Evolutionary conservation across 1,140 invertebrate genomes (phyloP), one percentile per base, ranked within the genome.

Genomic region (Lucilia cuprina): DNA sequence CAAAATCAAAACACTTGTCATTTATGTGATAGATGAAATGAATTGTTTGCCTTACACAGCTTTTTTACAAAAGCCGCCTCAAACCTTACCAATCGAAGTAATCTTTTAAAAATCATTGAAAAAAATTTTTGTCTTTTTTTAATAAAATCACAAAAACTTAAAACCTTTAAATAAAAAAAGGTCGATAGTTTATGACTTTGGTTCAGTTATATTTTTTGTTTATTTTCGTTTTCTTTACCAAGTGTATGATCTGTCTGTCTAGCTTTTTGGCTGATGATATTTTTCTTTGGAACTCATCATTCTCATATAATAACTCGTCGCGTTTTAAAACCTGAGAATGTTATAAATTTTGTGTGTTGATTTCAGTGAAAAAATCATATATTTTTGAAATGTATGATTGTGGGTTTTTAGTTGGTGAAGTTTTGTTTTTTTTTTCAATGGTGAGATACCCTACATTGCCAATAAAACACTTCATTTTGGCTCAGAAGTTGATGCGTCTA

Each of bases 211-310:
- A 49, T 50, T 80, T 80, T 80, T 49, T 80, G 21, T 19, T 49
- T 80, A 25, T 19, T 21, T 80, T 60, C 3, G 0, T 41, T 55
- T 55, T 55, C 9, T 80, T 50, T 50, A 2, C 41, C 41, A 49
- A 78, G 75, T 77, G 13, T n/a, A 47, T 78, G 75, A 19, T 30
- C 25, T 49, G 75, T 47, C 65, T 41, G 75, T n/a, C 30, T n/a
- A 78, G 74, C 13, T 17, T 30, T 30, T 30, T 30, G 25, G 25
- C 3, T 10, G 35, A 41, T 78, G 75, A 78, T 78, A 78, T 78
- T 78, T 80, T 80, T 80, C 77, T 80, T 80, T 80, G 77, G 77
- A 80, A 80, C 10, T 80, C 77, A 80, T 80, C 41, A 80, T 80
- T 80, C 41, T 50, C 77, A 50, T 35, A 78, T 78, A 50, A 19